Base-by-base conservation (phyloP, 2,113 vertebrate species). In the Actenoides hombroni region DNA sequence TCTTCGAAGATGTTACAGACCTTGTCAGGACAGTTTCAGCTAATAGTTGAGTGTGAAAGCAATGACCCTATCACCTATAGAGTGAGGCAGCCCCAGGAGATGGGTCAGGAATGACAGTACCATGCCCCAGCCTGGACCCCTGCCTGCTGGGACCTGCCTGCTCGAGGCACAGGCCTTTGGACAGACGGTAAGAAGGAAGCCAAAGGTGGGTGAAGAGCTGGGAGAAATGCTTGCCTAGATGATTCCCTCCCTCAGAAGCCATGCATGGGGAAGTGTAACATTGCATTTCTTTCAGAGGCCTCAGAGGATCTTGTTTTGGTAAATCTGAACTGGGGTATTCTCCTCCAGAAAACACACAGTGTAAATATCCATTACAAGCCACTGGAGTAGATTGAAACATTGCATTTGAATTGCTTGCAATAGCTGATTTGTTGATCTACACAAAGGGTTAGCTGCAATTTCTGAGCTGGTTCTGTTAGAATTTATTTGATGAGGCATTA, bases 401-500 rank as follows among this genome's bases (percentile, higher is more conserved):
- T 77, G 49, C 46, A 46, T 90, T 83, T 90, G 42, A 89, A 78
- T 90, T 83, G 48, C 42, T 88, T 80, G 6, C 57, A 85, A 63
- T 39, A 82, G 68, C n/a, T 91, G 46, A 86, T 91, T 63, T 85
- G 67, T 85, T 74, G 44, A 86, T 78, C 71, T 81, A 17, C 63
- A 54, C 16, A 67, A 86, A 83, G 39, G 16, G 11, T 69, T 83
- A 93, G 44, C 54, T 93, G 78, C 82, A 80, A 59, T 88, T 96
- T 83, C 51, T 88, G 60, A 81, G 37, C 51, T 70, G 17, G 7
- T 67, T 93, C 67, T 74, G 40, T 88, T 64, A 94, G 54, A 64
- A 81, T 94, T 93, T 48, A 90, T 90, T 86, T 90, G 83, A 90
- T 78, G 75, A 86, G 64, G 68, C 18, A 88, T 83, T 86, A 70